Evolutionary conservation across 2,797 vertebrate genomes (phyloP).

Genomic region (Epinephelus malabaricus): DNA sequence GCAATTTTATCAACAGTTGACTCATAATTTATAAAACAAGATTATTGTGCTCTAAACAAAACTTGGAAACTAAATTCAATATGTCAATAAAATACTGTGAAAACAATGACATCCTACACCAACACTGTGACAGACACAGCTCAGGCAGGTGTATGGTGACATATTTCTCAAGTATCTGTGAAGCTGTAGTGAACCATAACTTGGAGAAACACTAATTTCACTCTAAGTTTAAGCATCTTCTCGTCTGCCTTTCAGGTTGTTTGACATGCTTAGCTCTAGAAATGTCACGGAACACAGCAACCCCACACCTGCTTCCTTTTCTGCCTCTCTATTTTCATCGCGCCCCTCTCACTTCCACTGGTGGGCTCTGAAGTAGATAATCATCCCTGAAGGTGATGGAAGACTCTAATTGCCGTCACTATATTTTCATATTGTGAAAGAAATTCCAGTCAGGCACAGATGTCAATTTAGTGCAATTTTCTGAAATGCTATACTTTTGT

Average conservation of each 20-base stretch:
- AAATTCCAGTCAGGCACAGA: constrained; percentile 67
- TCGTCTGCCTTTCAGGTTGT: constrained; percentile 3
- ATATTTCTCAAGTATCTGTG: not conserved
- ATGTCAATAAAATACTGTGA: too few species aligned
- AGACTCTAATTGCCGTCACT: constrained; percentile 75
- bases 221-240: constrained; percentile 8
- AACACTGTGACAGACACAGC: not conserved
- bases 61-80: too few species aligned
- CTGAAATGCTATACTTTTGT: constrained; percentile 81
- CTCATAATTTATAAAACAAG: too few species aligned
- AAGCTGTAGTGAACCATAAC: not conserved
- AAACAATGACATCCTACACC: not conserved
- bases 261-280: constrained; percentile 7
- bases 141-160: not conserved
- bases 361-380: constrained; percentile 69
- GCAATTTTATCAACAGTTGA: too few species aligned
- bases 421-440: constrained; percentile 75
- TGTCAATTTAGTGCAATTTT: constrained; percentile 85
- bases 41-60: too few species aligned
- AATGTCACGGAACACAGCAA: constrained; percentile 22
- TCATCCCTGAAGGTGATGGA: constrained; percentile 73
- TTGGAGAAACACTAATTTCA: not conserved
- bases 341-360: constrained; percentile 49
- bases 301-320: constrained; percentile 66
- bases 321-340: constrained; percentile 56